Evolutionary conservation across 2,797 vertebrate genomes (phyloP).

Genomic region (Pristis pectinata): DNA sequence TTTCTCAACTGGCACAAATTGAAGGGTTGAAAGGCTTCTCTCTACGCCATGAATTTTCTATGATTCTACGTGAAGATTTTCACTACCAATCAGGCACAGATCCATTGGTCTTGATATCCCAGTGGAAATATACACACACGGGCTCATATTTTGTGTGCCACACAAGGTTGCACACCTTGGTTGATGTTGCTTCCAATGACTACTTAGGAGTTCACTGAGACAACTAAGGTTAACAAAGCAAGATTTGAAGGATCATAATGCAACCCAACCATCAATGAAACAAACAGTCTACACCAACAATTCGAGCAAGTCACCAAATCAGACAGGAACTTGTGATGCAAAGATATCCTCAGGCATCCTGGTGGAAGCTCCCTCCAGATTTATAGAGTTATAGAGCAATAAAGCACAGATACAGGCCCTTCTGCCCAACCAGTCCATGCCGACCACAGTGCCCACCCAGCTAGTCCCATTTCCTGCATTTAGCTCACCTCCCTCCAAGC

Average conservation of each 20-base stretch:
- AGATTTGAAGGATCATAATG: not conserved
- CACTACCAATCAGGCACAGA: not conserved
- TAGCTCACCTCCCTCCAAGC: too few relatives aligned
- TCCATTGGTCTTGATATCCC: not conserved
- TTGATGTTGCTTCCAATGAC: not conserved
- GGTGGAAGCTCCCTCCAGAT: not conserved
- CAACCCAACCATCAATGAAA: not conserved
- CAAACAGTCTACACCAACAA: not conserved
- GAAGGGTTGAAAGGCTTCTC: too few relatives aligned
- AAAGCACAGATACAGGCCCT: too few relatives aligned
- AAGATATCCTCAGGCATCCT: not conserved
- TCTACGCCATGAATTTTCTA: too few relatives aligned
- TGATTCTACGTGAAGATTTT: not conserved
- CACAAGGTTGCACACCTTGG: not conserved
- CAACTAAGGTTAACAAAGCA: not conserved
- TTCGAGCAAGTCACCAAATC: not conserved
- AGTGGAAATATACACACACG: not conserved
- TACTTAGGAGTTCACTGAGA: not conserved
- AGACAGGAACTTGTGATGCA: not conserved
- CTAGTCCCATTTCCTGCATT: too few relatives aligned
- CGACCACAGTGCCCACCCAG: too few relatives aligned
- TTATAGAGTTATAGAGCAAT: too few relatives aligned
- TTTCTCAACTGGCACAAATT: too few relatives aligned
- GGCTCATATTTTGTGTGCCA: too few relatives aligned
- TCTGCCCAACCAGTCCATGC: too few relatives aligned